phyloP scores from a whole-genome alignment of 2,797 vertebrate species.

The Chiroxiphia lanceolata region DNA sequence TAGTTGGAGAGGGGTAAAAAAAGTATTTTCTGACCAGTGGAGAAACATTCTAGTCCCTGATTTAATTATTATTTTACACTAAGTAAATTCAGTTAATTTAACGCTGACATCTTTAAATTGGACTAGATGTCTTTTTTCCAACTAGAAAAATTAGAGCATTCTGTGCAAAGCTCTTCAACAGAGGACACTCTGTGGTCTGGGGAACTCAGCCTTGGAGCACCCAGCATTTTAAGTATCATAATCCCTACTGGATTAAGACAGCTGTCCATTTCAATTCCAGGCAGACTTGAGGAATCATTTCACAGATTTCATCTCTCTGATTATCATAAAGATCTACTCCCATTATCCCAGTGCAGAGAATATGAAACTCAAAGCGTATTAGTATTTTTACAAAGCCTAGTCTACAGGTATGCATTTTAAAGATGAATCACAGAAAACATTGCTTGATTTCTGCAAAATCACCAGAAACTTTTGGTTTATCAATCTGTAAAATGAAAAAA shows the following conservation, averaged over 20 bases:
- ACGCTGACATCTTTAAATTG: background rate
- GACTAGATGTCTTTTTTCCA: background rate
- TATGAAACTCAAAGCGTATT: background rate
- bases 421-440: background rate
- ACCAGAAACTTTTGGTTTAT: background rate
- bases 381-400: background rate
- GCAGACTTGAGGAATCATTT: background rate
- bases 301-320: background rate
- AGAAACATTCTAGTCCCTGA: background rate
- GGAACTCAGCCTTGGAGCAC: background rate
- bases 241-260: background rate
- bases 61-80: background rate
- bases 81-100: background rate
- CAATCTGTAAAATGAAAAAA: background rate
- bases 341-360: background rate
- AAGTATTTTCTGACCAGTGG: background rate
- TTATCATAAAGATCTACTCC: background rate
- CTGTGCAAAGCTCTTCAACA: background rate
- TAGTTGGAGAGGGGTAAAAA: rapidly evolving
- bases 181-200: background rate
- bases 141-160: background rate
- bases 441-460: background rate
- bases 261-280: background rate
- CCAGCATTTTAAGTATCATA: background rate
- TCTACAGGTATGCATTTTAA: background rate